Evolutionary conservation across 2,888 invertebrate genomes (phyloP), one percentile per base, ranked within the genome.

Genomic region (Aplocera efformata): DNA sequence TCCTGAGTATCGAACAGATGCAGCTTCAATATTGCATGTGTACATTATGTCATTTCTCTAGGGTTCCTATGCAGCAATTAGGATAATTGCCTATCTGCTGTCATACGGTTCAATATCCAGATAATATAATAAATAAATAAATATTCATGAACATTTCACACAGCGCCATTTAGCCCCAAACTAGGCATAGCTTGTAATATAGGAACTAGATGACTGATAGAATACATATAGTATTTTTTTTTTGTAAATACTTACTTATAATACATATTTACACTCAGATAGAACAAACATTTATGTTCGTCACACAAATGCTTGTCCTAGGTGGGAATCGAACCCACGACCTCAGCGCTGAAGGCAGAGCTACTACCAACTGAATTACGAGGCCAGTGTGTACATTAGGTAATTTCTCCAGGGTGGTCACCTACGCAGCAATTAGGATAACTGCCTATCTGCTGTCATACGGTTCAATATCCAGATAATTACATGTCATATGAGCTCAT

Each of bases 31-130:
- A 75, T 60, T 68, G 61, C 55, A 64, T 63, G 53, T 59, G 53
- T 63, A 58, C 68, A 75, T 79, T 72, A 70, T 66, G 56, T 69
- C 59, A 79, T 76, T 76, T 72, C 79, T 72, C 77, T 25, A 46
- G 70, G 65, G 74, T 49, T 46, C 50, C 33, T 55, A 64, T 52
- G 49, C 56, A 56, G 50, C 72, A 74, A 78, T 78, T 76, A 70
- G 53, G 53, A 45, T 53, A 57, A 61, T 60, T 56, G 60, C 59
- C 58, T 53, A 53, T 48, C 50, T 44, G 53, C 36, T 65, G 58
- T 59, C 55, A 45, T 38, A 30, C 34, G 35, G 34, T 17, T 17
- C 13, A 17, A 17, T 17, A 50, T 49, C 47, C 31, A 38, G 36
- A 49, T 2, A 20, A 6, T 21, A 25, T 30, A 28, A 35, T 30